These are phyloP conservation scores for Drosophila melanosoma DNA, from an alignment of 2,888 invertebrate genomes.

Conservation along the genomic window DNA sequence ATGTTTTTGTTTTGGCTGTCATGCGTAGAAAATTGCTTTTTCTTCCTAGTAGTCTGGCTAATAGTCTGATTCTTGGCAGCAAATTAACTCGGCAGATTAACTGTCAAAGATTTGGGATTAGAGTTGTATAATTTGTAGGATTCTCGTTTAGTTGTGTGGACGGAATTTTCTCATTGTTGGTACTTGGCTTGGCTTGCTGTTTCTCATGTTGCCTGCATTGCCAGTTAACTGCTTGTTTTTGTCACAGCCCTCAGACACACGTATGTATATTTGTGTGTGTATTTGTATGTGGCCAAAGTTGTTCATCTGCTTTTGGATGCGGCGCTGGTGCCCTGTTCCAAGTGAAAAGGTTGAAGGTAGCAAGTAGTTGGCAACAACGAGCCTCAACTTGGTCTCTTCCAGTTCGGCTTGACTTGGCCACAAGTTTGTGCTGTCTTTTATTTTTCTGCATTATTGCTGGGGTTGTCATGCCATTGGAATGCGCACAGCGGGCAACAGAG, in stretches of 20 bases:
- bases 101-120: conserved; percentile 63
- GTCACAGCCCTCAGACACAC: conserved; percentile 5
- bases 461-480: conserved; percentile 81
- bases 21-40: conserved; percentile 4
- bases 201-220: conserved; percentile 10
- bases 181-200: conserved; percentile 27
- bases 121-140: conserved; percentile 37
- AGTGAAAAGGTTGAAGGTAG: conserved; percentile 75
- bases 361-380: conserved; percentile 21
- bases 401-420: conserved; percentile 55
- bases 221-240: conserved; percentile 19
- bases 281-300: conserved; percentile 18
- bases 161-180: conserved; percentile 24
- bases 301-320: conserved; percentile 43
- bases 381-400: conserved; percentile 24
- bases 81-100: conserved; percentile 72
- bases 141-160: conserved; percentile 14
- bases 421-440: conserved; percentile 52
- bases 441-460: conserved; percentile 49
- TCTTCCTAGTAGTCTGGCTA: conserved; percentile 27
- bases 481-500: conserved; percentile 45
- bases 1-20: conserved; percentile 37
- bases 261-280: background rate
- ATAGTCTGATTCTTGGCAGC: conserved; percentile 41
- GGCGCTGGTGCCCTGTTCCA: conserved; percentile 21